Percentiles rank a stretch among this genome's conserved stretches.
Conservation (phyloP, 2,113 vertebrate genomes). For the Eclectus roratus region DNA sequence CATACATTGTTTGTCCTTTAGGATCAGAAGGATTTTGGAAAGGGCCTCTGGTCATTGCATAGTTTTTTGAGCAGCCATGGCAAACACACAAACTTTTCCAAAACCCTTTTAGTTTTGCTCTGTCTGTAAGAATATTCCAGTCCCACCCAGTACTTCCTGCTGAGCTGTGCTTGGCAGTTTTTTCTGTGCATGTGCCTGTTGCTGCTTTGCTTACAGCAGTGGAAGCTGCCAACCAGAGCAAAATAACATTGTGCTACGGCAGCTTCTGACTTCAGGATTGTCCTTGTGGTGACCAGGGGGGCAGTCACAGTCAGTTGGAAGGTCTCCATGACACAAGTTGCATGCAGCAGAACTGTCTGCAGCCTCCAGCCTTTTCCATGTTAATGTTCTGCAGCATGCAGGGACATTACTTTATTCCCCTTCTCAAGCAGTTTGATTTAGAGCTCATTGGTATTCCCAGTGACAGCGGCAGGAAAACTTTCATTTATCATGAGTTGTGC, state of each 20-base stretch:
- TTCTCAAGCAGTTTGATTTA: not conserved
- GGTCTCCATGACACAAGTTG: fast-evolving
- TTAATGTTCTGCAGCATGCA: fast-evolving
- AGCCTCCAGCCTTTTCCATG: not conserved
- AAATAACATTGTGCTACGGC: fast-evolving
- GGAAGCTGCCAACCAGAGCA: not conserved
- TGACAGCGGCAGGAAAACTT: not conserved
- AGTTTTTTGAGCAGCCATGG: not conserved
- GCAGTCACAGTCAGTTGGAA: not conserved
- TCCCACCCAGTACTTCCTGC: not conserved
- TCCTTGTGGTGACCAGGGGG: fast-evolving
- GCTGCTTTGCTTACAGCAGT: not conserved
- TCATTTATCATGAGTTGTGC: not conserved
- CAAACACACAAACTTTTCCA: not conserved
- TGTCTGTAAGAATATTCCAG: not conserved
- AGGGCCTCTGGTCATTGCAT: not conserved
- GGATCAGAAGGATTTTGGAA: not conserved
- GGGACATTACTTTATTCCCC: not conserved
- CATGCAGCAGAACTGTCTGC: fast-evolving
- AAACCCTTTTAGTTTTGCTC: not conserved
- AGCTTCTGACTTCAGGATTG: not conserved
- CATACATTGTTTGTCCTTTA: fast-evolving
- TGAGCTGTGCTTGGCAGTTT: too few species aligned
- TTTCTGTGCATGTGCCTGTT: not conserved
- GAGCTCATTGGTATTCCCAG: not conserved